Evolutionary conservation across 30 jellyfish, hydroid and myxozoan species (phyloP).

Genomic region (Chironex yamaguchii): DNA sequence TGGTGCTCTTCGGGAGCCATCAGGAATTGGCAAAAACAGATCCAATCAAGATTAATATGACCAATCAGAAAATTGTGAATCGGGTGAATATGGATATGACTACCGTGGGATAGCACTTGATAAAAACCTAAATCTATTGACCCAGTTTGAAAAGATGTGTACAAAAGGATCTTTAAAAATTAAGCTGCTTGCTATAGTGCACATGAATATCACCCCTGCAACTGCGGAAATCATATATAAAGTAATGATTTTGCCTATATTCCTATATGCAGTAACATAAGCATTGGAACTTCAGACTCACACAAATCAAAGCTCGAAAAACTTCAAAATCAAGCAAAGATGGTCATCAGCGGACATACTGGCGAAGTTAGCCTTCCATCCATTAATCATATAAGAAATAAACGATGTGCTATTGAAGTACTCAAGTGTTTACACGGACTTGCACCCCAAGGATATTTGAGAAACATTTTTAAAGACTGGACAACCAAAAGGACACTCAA

Average conservation of each 20-base stretch:
- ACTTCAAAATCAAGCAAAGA: background rate
- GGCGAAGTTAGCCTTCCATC: conserved; percentile 33
- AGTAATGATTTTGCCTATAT: conserved; percentile 8
- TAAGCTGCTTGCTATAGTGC: conserved; percentile 14
- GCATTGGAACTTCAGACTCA: too few species aligned
- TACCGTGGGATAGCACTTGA: conserved; percentile 10
- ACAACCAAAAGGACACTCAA: background rate
- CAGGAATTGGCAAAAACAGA: conserved; percentile 5
- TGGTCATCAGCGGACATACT: background rate
- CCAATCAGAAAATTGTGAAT: background rate
- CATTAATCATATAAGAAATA: conserved; percentile 34
- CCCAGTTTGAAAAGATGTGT: conserved; percentile 3
- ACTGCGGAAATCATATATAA: conserved; percentile 8
- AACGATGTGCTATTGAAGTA: conserved; percentile 57
- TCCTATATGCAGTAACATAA: conserved; percentile 5
- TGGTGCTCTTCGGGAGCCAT: conserved; percentile 20
- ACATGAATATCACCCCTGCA: conserved; percentile 3
- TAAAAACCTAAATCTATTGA: conserved; percentile 6
- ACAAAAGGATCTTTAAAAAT: conserved; percentile 15
- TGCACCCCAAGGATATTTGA: conserved; percentile 44
- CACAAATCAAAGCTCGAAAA: conserved; percentile 10
- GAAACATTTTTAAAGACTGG: conserved; percentile 1
- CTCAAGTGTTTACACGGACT: conserved; percentile 50
- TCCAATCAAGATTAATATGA: background rate
- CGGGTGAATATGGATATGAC: background rate